Percentiles rank a stretch among this genome's conserved stretches.
These are phyloP conservation scores for Bothrops jararaca DNA, from an alignment of 2,113 vertebrate species.

Conservation along the genomic window DNA sequence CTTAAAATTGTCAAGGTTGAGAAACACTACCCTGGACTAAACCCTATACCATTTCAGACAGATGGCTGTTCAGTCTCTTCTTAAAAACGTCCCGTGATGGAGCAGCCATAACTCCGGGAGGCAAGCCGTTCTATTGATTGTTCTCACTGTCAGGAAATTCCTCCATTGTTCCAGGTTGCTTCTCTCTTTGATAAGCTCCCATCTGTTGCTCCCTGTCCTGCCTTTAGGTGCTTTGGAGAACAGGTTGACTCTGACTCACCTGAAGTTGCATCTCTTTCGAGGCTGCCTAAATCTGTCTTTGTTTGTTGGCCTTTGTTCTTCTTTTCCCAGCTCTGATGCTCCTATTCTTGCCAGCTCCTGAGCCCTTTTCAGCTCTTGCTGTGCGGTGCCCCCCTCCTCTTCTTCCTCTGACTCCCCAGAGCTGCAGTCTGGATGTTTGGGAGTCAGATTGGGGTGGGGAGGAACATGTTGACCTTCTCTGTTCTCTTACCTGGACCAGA, in stretches of 20 bases:
- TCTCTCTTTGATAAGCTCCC: too few relatives aligned
- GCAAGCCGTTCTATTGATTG: background rate
- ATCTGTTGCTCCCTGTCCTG: too few relatives aligned
- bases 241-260: too few relatives aligned
- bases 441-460: fast-evolving
- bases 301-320: background rate
- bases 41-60: background rate
- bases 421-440: background rate
- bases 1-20: too few relatives aligned
- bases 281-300: background rate
- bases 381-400: too few relatives aligned
- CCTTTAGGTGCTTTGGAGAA: too few relatives aligned
- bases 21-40: too few relatives aligned
- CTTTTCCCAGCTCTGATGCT: background rate
- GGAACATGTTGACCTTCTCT: background rate
- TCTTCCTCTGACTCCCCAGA: background rate
- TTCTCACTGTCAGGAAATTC: background rate
- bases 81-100: background rate
- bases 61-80: background rate
- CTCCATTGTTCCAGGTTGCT: background rate
- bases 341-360: background rate
- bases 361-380: background rate
- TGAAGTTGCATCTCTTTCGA: background rate
- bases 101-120: too few relatives aligned
- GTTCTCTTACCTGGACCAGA: background rate